Base-by-base conservation (phyloP, 1,140 invertebrate genomes). In the Phenacoccus solenopsis region DNA sequence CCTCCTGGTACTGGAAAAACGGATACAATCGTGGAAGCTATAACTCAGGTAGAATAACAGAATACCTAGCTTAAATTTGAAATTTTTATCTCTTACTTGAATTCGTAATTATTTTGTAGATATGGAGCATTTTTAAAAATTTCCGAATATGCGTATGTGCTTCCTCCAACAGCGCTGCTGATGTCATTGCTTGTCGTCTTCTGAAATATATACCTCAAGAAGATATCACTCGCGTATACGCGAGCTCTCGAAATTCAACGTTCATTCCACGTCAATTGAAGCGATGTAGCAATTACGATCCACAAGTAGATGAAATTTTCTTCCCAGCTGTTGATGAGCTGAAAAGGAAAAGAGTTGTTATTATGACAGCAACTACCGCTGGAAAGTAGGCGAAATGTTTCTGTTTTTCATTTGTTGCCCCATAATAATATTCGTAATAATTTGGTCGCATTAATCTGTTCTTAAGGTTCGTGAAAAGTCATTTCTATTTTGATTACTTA, bases 1-100 rank as follows among this genome's bases (percentile, higher is more conserved):
- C 94, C 95, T 49, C 94, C 94, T 1, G 94, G 94, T 7, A 96
- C 93, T 20, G 94, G 94, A 20, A 97, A 98, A 82, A 97, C 94
- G 0, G 80, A 95, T 0, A 97, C 94, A 4, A 77, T 97, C 3
- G 88, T 94, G n/a, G 94, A 97, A 81, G 82, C 87, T 0, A 85
- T 94, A 22, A 76, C 95, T 25, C 95, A 98, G 80, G 83, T 70
- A 1, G 80, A n/a, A n/a, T n/a, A n/a, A n/a, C n/a, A n/a, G n/a
- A n/a, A n/a, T n/a, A n/a, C n/a, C n/a, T n/a, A n/a, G n/a, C n/a
- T n/a, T n/a, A n/a, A n/a, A n/a, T n/a, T n/a, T n/a, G n/a, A n/a
- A n/a, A n/a, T n/a, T n/a, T n/a, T n/a, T n/a, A n/a, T n/a, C n/a
- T n/a, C n/a, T n/a, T n/a, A n/a, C 4, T 59, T 70, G 20, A 68